Conservation (phyloP, 2,113 vertebrate species). For the Chunga burmeisteri region DNA sequence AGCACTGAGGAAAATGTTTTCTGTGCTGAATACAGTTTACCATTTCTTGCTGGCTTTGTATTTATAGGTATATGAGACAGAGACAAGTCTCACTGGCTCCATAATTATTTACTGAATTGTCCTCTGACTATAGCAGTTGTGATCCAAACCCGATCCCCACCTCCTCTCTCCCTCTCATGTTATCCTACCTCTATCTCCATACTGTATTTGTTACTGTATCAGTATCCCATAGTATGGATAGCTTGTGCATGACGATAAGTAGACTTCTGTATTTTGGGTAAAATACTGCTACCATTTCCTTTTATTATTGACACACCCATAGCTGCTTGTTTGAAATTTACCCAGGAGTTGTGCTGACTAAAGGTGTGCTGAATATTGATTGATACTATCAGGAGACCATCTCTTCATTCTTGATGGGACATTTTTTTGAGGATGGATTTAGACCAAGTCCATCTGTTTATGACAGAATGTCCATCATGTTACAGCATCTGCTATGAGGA, state of each 20-base stretch:
- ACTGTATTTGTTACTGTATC: neutral
- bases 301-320: neutral
- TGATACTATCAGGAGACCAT: neutral
- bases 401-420: neutral
- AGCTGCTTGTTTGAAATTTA: neutral
- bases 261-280: neutral
- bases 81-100: neutral
- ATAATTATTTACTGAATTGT: neutral
- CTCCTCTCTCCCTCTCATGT: neutral
- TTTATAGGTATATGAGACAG: neutral
- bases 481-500: neutral
- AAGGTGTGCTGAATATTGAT: neutral
- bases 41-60: neutral
- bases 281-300: neutral
- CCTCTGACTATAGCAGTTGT: neutral
- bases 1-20: neutral
- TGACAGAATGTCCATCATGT: neutral
- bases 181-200: neutral
- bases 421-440: neutral
- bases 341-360: neutral
- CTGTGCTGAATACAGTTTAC: neutral
- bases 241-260: neutral
- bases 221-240: neutral
- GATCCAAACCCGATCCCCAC: neutral
- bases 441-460: conserved; percentile 23